Base-by-base conservation (phyloP, 1,140 invertebrate species). In the Amyelois transitella region DNA sequence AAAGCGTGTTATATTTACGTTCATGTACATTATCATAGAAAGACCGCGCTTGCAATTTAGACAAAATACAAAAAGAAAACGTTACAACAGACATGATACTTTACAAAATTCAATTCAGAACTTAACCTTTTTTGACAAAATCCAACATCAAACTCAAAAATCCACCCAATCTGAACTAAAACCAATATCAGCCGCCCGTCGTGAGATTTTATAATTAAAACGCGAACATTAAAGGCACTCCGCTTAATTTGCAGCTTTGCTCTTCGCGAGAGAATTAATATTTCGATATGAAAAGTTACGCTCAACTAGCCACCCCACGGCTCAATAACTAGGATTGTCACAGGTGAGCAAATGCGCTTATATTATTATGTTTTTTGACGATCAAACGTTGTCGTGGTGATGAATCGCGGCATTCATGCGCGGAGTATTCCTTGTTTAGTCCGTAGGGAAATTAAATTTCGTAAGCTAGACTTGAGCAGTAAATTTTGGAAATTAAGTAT, bases 211-310 rank as follows among this genome's bases (percentile, higher is more conserved):
- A 78, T 85, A 81, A 82, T 86, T 80, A 78, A 84, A 84, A 81
- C 75, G 74, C 72, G 69, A 82, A 78, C 75, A 85, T 81, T 80
- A 79, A 81, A 84, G 78, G 81, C 77, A 79, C 81, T 83, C 75
- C 76, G 77, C 75, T 82, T 87, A 85, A 87, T 87, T 85, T 85
- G 80, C 77, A 75, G 71, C 76, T 70, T 83, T 83, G 77, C 81
- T 85, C 79, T 80, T 73, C 77, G 77, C 77, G 78, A 77, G 84
- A 87, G 32, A 84, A 87, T 85, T 87, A 87, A 87, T 87, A 85
- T 85, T 87, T 85, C 81, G 80, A 87, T 87, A 87, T 85, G 76
- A 87, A 86, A 81, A 81, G 83, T 84, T 71, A 87, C 81, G 82
- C 82, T 86, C 79, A 80, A 84, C 84, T 86, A 81, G 72, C 78